Base-by-base conservation (phyloP, 2,888 invertebrate genomes). In the Parthenolecanium corni region DNA sequence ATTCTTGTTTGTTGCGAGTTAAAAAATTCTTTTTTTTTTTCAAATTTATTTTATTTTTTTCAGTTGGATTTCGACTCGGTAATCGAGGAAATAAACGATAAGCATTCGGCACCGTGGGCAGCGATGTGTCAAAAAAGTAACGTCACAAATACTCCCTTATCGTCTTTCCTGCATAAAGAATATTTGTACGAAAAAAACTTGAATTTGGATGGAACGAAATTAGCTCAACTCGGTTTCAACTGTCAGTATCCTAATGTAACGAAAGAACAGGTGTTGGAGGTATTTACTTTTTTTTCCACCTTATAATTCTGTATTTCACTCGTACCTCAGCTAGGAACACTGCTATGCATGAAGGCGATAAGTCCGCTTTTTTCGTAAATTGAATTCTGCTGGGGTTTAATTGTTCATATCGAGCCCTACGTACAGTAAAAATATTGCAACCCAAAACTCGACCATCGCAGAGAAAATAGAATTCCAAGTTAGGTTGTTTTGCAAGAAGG, bases 31-130 rank as follows among this genome's bases (percentile, higher is more conserved):
- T 23, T 51, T 24, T 65, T 52, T 63, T 23, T 56, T 53, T 56
- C n/a, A n/a, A n/a, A n/a, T 61, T 52, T 52, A 66, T 46, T 62
- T 66, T 31, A 66, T 65, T 64, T 67, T 70, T 69, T 72, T 1
- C 72, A 89, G 89, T 76, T 80, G 49, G 90, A 91, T 75, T 82
- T 90, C 75, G 80, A 80, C 1, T 81, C 82, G 9, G 84, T 89
- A 4, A 86, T 89, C 0, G 90, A 91, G 69, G 91, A 93, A 70
- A 89, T 90, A 0, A 94, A 94, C 73, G 93, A 94, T 74, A 92
- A 92, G 72, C 94, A 94, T 73, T 80, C 93, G 76, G 82, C 81
- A 0, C 91, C 92, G 18, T 94, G 94, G 94, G 91, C 91, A 0
- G 86, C 86, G 71, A 82, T 88, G 25, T 93, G 93, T 72, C 79